Evolutionary conservation across 2,888 invertebrate genomes (phyloP), one percentile per base, ranked within the genome.

Genomic region (Dorcus hopei): DNA sequence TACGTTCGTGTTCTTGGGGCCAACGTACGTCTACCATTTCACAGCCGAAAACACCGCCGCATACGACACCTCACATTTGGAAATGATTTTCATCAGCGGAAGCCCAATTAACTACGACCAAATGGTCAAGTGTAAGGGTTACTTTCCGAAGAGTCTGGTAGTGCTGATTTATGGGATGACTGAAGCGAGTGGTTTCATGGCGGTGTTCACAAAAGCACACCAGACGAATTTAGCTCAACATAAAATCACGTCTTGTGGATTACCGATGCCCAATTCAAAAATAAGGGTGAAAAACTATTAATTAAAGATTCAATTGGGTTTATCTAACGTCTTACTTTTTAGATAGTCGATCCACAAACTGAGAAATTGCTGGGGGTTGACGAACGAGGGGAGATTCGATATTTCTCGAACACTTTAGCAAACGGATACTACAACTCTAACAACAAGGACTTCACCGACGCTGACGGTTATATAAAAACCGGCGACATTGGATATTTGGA

Each of bases 351-450:
- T 54, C 23, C 71, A 3, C 78, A 79, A 9, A 80, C 79, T 0
- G 72, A 75, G 57, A 69, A 79, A 67, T 77, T 79, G n/a, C 59
- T 72, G 3, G 80, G 80, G 49, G 75, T 81, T 1, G 78, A 81
- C 59, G 64, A 74, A 2, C 71, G 73, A 1, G 82, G 82, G 19
- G 82, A 82, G 62, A 67, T 83, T 23, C 81, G 81, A 79, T 47
- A 53, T 9, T 80, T 77, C 70, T 79, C 68, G 4, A 54, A 59
- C 7, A 60, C 42, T 26, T 26, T 60, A 39, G 61, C 63, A 61
- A 59, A 57, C 9, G 68, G 64, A n/a, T 69, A 68, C 52, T 61
- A 64, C 48, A 63, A 65, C 42, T n/a, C 19, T 7, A 52, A 57
- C 40, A 33, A 26, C 16, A n/a, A 61, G 49, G 42, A 54, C 9